These are phyloP conservation scores for Pteronura brasiliensis DNA, from an alignment of 2,113 vertebrate genomes.

Conservation along the genomic window DNA sequence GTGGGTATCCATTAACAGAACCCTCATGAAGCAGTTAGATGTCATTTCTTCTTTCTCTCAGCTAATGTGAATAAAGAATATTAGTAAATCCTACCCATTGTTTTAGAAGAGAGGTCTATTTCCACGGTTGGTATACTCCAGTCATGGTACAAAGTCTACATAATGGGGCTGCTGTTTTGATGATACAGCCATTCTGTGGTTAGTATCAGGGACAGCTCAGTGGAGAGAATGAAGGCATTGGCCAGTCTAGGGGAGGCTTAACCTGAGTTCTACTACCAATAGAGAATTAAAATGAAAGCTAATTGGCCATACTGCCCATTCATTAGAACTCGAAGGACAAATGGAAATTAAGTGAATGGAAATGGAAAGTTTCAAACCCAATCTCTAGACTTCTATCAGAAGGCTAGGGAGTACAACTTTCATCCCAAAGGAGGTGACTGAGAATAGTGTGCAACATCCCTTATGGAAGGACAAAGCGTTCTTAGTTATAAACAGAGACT, in stretches of 20 bases:
- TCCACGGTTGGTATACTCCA: not conserved
- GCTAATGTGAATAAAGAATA: not conserved
- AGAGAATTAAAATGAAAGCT: not conserved
- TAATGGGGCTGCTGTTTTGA: not conserved
- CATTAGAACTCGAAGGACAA: not conserved
- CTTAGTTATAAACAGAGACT: not conserved
- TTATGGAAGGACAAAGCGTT: not conserved
- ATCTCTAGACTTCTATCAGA: not conserved
- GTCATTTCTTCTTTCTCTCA: not conserved
- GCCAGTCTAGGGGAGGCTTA: not conserved
- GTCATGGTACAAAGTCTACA: not conserved
- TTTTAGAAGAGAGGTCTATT: not conserved
- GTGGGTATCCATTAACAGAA: not conserved
- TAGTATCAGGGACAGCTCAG: not conserved
- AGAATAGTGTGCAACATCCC: not conserved
- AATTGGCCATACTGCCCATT: not conserved
- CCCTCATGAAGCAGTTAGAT: not conserved
- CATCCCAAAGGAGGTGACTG: not conserved
- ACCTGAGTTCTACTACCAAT: not conserved
- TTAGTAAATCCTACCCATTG: not conserved
- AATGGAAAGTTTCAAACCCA: not conserved
- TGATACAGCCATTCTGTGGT: not conserved
- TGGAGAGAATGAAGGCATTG: not conserved
- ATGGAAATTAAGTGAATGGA: not conserved
- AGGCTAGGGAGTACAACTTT: not conserved